phyloP scores from a whole-genome alignment of 2,113 vertebrate species.

The Trochalopteron elliotii region DNA sequence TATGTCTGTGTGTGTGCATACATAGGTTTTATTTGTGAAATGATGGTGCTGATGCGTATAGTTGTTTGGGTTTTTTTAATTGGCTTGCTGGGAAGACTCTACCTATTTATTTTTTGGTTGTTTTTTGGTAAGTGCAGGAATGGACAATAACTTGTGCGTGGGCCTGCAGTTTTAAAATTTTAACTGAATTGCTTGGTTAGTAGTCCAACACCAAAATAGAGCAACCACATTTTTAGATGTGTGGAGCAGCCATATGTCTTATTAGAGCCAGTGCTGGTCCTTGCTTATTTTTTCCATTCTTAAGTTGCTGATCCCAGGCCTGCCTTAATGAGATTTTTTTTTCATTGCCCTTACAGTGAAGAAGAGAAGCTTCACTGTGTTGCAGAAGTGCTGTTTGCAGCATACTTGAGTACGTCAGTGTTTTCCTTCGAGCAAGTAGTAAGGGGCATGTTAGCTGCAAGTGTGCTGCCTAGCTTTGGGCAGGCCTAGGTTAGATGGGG shows the following conservation, averaged over 20 bases:
- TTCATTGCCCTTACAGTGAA: background rate
- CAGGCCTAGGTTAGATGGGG: background rate
- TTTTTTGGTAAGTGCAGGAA: background rate
- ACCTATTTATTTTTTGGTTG: background rate
- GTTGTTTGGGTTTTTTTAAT: background rate
- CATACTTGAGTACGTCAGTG: background rate
- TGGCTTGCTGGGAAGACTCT: background rate
- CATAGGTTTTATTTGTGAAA: background rate
- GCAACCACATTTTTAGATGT: background rate
- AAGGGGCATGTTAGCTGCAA: background rate
- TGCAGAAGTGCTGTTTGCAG: constrained; percentile 1
- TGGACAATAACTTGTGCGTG: background rate
- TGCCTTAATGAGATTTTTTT: background rate
- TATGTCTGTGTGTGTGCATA: fast-evolving
- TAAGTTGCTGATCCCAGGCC: background rate
- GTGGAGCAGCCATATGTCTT: background rate
- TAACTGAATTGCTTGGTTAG: background rate
- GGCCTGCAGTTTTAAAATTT: background rate
- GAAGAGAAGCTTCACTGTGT: background rate
- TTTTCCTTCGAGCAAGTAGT: background rate
- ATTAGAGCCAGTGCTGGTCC: background rate
- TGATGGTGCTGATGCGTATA: background rate
- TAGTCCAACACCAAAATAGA: background rate
- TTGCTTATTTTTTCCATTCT: background rate
- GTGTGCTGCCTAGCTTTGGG: background rate